Conservation (phyloP, 2,113 vertebrate species). For the Meleagris gallopavo region DNA sequence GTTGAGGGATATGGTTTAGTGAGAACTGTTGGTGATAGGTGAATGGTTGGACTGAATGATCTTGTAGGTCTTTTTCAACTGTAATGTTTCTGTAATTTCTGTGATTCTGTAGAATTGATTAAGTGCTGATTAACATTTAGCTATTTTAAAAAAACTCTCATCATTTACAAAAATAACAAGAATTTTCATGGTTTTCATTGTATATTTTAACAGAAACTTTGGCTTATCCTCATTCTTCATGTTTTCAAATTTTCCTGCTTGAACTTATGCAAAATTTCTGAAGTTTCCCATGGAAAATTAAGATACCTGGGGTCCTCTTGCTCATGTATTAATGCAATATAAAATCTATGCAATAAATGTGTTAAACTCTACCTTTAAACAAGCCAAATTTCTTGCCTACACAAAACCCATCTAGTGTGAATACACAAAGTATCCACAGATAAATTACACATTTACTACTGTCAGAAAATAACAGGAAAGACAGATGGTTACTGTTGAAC, state of each 20-base stretch:
- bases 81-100: too few relatives aligned
- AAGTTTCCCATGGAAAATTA: background rate
- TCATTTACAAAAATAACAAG: background rate
- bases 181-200: background rate
- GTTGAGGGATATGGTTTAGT: too few relatives aligned
- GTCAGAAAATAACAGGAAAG: background rate
- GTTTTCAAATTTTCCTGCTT: background rate
- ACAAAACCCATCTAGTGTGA: background rate
- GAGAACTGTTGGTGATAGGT: too few relatives aligned
- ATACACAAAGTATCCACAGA: background rate
- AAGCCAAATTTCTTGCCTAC: background rate
- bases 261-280: background rate
- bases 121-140: background rate
- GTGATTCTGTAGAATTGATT: background rate
- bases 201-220: background rate
- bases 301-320: background rate
- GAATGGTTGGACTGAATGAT: too few relatives aligned
- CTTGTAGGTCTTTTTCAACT: too few relatives aligned
- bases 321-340: background rate
- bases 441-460: background rate
- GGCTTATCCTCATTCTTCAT: background rate
- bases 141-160: background rate
- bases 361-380: background rate
- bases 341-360: background rate
- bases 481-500: background rate